These are phyloP conservation scores for Thaumatotibia leucotreta DNA, from an alignment of 1,140 invertebrate genomes.

Conservation along the genomic window DNA sequence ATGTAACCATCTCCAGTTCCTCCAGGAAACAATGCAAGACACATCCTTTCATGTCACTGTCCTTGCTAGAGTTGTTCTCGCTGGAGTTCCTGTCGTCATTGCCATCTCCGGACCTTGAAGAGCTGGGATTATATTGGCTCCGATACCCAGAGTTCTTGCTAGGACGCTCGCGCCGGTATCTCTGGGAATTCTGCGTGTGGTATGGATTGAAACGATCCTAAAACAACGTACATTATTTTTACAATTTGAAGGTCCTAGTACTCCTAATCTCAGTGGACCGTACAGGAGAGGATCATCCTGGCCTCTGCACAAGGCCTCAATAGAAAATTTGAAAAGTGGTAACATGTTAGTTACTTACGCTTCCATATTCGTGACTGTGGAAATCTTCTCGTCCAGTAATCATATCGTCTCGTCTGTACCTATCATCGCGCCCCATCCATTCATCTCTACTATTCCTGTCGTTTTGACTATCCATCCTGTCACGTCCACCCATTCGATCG, in stretches of 20 bases:
- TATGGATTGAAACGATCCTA: slow-evolving; percentile 29
- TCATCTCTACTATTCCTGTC: slow-evolving; percentile 15
- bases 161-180: slow-evolving; percentile 47
- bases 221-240: neutral
- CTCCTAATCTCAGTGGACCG: too few relatives aligned
- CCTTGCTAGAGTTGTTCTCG: slow-evolving; percentile 40
- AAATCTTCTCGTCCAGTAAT: slow-evolving; percentile 43
- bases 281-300: too few relatives aligned
- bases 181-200: slow-evolving; percentile 28
- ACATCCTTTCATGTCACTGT: slow-evolving; percentile 51
- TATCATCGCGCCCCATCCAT: slow-evolving; percentile 6
- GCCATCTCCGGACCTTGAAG: slow-evolving; percentile 20
- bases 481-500: slow-evolving; percentile 13
- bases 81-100: slow-evolving; percentile 40
- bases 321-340: too few relatives aligned
- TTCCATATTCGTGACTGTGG: slow-evolving; percentile 40
- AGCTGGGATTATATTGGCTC: slow-evolving; percentile 62
- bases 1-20: slow-evolving; percentile 74
- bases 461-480: slow-evolving; percentile 27
- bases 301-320: too few relatives aligned
- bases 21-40: slow-evolving; percentile 77
- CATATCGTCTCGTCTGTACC: slow-evolving; percentile 26
- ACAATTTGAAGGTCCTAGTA: neutral
- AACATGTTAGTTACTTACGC: slow-evolving; percentile 40
- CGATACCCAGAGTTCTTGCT: slow-evolving; percentile 56